These are phyloP conservation scores for Galago senegalensis DNA, from an alignment of 2,797 vertebrate genomes.

Conservation along the genomic window DNA sequence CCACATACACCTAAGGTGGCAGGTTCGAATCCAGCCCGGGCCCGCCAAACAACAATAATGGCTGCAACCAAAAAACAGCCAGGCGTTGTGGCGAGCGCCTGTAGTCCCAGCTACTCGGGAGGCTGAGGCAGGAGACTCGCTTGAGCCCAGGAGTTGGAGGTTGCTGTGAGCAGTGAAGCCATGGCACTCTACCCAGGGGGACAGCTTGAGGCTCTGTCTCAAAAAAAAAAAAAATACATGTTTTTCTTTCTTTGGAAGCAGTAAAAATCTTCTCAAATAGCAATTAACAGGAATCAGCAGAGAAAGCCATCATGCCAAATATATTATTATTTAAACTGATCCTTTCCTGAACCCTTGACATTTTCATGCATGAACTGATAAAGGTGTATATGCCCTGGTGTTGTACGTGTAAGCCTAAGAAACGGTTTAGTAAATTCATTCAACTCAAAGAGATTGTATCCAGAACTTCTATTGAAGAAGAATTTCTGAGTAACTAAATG, in stretches of 20 bases:
- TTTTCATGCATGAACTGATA: neutral
- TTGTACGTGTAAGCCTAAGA: neutral
- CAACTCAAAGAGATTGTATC: neutral
- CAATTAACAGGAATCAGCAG: conserved; percentile 42
- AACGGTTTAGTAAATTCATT: neutral
- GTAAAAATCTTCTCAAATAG: conserved; percentile 32
- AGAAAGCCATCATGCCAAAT: conserved; percentile 41
- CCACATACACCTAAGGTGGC: no score
- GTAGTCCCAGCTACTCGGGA: no score
- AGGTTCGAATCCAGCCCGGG: no score
- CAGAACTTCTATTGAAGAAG: neutral
- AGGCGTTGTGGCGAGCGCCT: no score
- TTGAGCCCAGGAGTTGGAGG: no score
- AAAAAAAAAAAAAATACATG: neutral
- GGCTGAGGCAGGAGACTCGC: no score
- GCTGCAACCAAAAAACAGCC: no score
- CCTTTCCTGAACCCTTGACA: conserved; percentile 9
- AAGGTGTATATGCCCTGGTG: neutral
- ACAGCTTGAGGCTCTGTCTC: no score
- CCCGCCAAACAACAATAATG: no score
- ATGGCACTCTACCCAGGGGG: no score
- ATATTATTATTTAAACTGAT: conserved; percentile 7
- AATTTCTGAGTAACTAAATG: neutral
- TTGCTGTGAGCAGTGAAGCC: no score
- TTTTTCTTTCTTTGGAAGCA: conserved; percentile 58